These are phyloP conservation scores for Dendropsophus ebraccatus DNA, from an alignment of 2,113 vertebrate genomes.

Conservation along the genomic window DNA sequence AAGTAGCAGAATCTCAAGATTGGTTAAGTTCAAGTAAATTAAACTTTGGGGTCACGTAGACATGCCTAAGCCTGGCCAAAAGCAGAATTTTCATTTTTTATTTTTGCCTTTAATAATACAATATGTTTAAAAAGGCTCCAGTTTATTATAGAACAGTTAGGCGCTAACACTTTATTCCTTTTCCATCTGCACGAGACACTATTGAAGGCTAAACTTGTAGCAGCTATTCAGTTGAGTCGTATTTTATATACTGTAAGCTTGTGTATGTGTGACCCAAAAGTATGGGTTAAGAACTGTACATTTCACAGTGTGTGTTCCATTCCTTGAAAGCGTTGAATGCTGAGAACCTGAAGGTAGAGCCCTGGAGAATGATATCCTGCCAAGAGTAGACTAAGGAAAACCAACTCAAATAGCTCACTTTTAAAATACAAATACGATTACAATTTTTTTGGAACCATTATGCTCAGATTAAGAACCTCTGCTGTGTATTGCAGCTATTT, in stretches of 20 bases:
- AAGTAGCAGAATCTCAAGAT: background rate
- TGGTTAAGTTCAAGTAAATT: background rate
- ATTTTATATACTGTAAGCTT: background rate
- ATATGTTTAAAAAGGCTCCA: background rate
- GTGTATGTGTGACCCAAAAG: background rate
- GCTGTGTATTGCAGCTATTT: slow-evolving; percentile 21
- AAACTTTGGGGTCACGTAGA: background rate
- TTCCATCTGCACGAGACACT: background rate
- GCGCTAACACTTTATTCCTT: background rate
- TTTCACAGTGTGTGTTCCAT: slow-evolving; percentile 19
- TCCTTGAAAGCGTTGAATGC: slow-evolving; percentile 10
- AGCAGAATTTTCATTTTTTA: background rate
- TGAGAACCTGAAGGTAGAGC: slow-evolving; percentile 27
- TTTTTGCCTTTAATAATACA: no score
- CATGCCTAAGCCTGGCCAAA: background rate
- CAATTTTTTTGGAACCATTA: slow-evolving; percentile 37
- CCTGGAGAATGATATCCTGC: slow-evolving; percentile 24
- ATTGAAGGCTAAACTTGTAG: background rate
- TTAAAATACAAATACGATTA: slow-evolving; percentile 30
- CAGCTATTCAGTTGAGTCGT: background rate
- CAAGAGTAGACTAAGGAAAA: slow-evolving; percentile 10
- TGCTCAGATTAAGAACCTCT: slow-evolving; percentile 9
- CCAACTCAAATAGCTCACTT: slow-evolving; percentile 27
- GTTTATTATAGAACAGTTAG: background rate
- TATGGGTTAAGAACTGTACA: slow-evolving; percentile 28